Conservation (phyloP, 2,888 invertebrate species). For the Stegana nigrithorax region DNA sequence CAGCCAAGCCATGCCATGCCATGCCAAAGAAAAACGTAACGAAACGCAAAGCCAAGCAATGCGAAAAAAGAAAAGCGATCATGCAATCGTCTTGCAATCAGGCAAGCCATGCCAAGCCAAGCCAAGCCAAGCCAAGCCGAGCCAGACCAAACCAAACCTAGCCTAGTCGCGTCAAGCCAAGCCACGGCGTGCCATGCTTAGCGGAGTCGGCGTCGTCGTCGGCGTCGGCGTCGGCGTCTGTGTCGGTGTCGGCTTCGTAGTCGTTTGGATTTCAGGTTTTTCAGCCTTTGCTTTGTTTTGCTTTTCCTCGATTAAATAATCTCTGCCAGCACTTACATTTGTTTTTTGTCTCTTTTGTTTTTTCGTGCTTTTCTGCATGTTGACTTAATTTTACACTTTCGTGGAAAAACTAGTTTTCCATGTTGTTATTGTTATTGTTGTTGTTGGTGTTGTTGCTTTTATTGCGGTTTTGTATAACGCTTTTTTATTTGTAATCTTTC, state of each 20-base stretch:
- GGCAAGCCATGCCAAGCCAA: background rate
- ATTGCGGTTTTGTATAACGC: no score
- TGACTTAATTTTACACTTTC: slow-evolving; percentile 51
- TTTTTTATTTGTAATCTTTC: no score
- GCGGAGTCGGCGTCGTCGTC: no score
- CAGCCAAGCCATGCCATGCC: background rate
- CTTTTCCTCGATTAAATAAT: slow-evolving; percentile 46
- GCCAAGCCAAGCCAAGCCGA: background rate
- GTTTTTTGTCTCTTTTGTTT: background rate
- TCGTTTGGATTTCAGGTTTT: background rate
- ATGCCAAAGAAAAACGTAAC: background rate
- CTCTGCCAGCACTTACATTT: slow-evolving; percentile 12
- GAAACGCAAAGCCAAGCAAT: background rate
- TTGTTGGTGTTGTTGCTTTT: slow-evolving; percentile 2
- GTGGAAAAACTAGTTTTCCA: slow-evolving; percentile 51
- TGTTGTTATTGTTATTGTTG: slow-evolving; percentile 29
- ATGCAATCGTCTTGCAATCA: slow-evolving; percentile 13
- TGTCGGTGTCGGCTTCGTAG: no score
- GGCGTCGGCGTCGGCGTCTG: no score
- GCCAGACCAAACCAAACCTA: no score
- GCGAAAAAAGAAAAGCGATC: slow-evolving; percentile 9
- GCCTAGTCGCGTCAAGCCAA: no score
- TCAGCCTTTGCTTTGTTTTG: background rate
- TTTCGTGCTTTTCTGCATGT: slow-evolving; percentile 16
- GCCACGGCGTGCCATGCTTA: no score